These are phyloP conservation scores for Limnephilus auricula DNA, from an alignment of 2,888 invertebrate genomes.

Conservation along the genomic window DNA sequence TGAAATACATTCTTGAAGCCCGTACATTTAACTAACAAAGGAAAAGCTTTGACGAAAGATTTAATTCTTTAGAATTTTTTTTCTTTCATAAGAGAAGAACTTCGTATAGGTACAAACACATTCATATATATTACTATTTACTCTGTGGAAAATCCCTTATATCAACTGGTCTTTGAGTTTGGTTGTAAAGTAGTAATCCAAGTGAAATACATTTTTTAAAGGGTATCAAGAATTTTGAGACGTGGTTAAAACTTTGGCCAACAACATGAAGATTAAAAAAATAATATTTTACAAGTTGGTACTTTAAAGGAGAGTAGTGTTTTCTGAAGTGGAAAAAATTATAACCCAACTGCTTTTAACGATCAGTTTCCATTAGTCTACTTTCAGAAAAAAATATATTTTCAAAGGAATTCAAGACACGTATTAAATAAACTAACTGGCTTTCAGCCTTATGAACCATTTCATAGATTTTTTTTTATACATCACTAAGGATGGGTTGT, in stretches of 20 bases:
- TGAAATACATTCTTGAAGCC: background rate
- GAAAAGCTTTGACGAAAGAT: background rate
- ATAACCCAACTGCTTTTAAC: background rate
- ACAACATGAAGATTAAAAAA: background rate
- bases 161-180: background rate
- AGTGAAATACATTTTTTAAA: background rate
- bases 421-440: too few relatives aligned
- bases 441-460: too few relatives aligned
- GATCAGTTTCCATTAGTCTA: background rate
- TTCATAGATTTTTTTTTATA: too few relatives aligned
- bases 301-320: background rate
- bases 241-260: background rate
- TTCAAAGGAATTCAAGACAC: background rate
- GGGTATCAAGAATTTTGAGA: background rate
- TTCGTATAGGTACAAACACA: background rate
- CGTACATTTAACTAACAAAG: background rate
- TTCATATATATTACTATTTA: background rate
- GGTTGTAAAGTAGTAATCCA: background rate
- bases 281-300: background rate
- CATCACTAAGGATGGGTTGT: too few relatives aligned
- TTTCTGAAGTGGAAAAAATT: background rate
- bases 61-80: background rate
- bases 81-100: background rate
- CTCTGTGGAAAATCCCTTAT: background rate
- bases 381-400: background rate